A percentile compares a stretch with the other conserved stretches of the same genome.
Conservation (phyloP, 2,888 invertebrate species). For the Acronicta aceris region DNA sequence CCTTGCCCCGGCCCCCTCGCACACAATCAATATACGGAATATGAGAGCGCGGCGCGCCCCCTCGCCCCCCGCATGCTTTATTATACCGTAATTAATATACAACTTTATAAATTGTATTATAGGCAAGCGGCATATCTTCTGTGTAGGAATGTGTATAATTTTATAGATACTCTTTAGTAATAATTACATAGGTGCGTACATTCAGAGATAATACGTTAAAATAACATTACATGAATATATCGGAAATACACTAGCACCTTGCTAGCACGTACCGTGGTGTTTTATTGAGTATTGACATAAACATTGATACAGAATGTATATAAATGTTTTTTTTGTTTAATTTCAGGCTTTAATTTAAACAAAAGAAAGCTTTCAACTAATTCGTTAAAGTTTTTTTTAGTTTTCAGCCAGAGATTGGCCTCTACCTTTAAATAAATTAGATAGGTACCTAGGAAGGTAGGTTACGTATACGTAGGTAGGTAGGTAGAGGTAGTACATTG, state of each 20-base stretch:
- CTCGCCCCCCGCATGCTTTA: conserved; percentile 89
- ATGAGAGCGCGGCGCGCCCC: conserved; percentile 89
- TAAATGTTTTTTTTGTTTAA: conserved; percentile 32
- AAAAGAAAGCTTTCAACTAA: conserved; percentile 30
- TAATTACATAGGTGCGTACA: conserved; percentile 42
- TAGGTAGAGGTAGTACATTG: conserved; percentile 56
- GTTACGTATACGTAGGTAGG: too few species aligned
- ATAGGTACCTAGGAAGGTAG: conserved; percentile 47
- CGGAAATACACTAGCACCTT: conserved; percentile 41
- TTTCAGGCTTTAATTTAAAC: conserved; percentile 24
- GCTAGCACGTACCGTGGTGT: conserved; percentile 52
- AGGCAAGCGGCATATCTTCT: conserved; percentile 73
- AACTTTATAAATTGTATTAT: conserved; percentile 85
- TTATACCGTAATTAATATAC: conserved; percentile 89
- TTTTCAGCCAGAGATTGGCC: conserved; percentile 69
- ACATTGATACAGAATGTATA: conserved; percentile 51
- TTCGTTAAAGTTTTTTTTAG: conserved; percentile 35
- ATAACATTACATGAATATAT: conserved; percentile 52
- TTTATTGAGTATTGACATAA: conserved; percentile 62
- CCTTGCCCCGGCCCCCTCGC: conserved; percentile 88
- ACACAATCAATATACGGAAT: conserved; percentile 90
- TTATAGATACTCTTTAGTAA: conserved; percentile 39
- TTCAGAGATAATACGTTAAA: conserved; percentile 44
- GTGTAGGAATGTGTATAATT: conserved; percentile 52
- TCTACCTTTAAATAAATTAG: conserved; percentile 67